Base-by-base conservation (phyloP, 2,888 invertebrate species). In the Chrysolina oricalcia region DNA sequence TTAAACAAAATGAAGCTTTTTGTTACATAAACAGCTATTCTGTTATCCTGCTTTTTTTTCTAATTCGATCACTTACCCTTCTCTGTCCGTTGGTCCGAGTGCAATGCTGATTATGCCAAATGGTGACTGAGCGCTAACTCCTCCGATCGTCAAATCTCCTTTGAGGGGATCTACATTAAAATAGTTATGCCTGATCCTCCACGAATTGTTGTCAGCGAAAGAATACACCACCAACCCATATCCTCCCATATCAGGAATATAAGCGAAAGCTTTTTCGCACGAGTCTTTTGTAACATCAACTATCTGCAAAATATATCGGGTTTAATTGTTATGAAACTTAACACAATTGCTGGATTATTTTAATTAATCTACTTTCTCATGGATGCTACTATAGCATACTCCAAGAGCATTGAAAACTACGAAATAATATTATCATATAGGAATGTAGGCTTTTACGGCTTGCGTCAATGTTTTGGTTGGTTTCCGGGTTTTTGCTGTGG, bases 121-220 rank as follows among this genome's bases (percentile, higher is more conserved):
- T 0, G 94, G 94, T 96, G 95, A 96, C 86, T 96, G 96, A 91
- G 96, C 96, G 85, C 94, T 92, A 23, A 95, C 91, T 8, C 95
- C 95, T 56, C 92, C 94, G 15, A 96, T 92, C 82, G 93, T 93
- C 87, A 94, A 94, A 80, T 94, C 92, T 2, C 96, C 95, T 83
- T 92, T 90, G 21, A 95, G 88, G 0, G 96, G 96, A 86, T 96
- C 96, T 81, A 96, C 95, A 88, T 94, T 92, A 92, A 96, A 96
- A 89, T 92, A 96, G 85, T 95, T 95, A 85, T 96, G 96, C 75
- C 93, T 90, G 41, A 96, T 91, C 53, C 95, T 91, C 93, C 95
- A 96, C 0, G 95, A 94, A 74, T 93, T 92, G 84, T 96, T 91
- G 41, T 93, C 90, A 50, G 92, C 92, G 83, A 93, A 90, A 64